phyloP scores from a whole-genome alignment of 2,888 invertebrate species.

The Graphium colonna region DNA sequence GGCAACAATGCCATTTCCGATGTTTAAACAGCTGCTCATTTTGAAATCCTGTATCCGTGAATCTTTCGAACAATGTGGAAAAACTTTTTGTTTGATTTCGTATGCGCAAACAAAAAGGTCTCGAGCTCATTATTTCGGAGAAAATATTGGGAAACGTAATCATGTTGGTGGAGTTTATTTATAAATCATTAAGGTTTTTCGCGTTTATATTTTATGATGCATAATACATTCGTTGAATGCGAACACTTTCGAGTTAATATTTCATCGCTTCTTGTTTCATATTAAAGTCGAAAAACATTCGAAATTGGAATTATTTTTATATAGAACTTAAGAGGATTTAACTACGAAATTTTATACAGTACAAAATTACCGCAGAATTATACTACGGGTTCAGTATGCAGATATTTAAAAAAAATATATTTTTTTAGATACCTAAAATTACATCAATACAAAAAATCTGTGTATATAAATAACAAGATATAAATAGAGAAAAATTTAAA shows the following conservation, averaged over 20 bases:
- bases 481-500: constrained; percentile 2
- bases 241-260: too few species aligned
- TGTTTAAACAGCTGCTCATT: constrained; percentile 53
- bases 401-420: too few species aligned
- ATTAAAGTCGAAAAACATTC: too few species aligned
- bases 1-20: constrained; percentile 54
- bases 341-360: too few species aligned
- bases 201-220: background rate
- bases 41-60: constrained; percentile 39
- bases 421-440: too few species aligned
- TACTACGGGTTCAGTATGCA: too few species aligned
- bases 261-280: too few species aligned
- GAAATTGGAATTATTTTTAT: too few species aligned
- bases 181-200: background rate
- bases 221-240: background rate
- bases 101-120: constrained; percentile 29
- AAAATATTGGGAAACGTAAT: constrained; percentile 5
- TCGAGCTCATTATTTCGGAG: constrained; percentile 32
- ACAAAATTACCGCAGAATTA: too few species aligned
- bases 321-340: too few species aligned
- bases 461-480: background rate
- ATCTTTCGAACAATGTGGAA: constrained; percentile 20
- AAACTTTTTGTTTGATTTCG: constrained; percentile 22
- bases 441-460: too few species aligned
- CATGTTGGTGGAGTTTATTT: background rate